Base-by-base conservation (phyloP, 2,888 invertebrate genomes). In the Peribatodes rhomboidaria region DNA sequence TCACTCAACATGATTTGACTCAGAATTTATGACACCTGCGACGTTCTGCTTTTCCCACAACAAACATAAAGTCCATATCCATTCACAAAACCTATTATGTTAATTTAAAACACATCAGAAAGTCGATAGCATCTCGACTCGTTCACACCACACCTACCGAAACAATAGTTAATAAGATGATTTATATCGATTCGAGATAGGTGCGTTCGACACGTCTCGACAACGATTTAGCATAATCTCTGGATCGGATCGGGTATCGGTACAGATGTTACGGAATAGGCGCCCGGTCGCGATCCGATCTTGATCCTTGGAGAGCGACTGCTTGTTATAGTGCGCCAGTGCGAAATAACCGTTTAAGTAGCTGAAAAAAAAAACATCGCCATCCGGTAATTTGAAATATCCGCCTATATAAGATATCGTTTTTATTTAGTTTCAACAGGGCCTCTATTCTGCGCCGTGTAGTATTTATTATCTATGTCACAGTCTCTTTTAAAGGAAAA, bases 161-260 rank as follows among this genome's bases (percentile, higher is more conserved):
- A 93, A 93, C 93, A 93, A 93, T 92, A 92, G 90, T 92, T 92
- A 93, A 93, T 93, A 93, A 90, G 90, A 92, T 93, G 93, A 93
- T 92, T 90, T 92, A 92, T 93, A 93, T 93, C 89, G 91, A 90
- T 86, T 80, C 81, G 81, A 88, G 91, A 92, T 91, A 90, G 84
- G 83, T 80, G 77, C 79, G 85, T 85, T 87, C 88, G 89, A 91
- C 92, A 90, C 89, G 89, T 90, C 89, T 85, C 82, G 81, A 92
- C 92, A 92, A 86, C 92, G 90, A 83, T 91, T 93, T 93, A 93
- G 93, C 89, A 91, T 92, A 92, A 93, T 93, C 93, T 92, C 79
- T 80, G 78, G 76, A 82, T 84, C 79, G 81, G 82, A 93, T 93
- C 92, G 86, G 85, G 86, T 85, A 86, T 85, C 80, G 75, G 80